A percentile compares a stretch with the other conserved stretches of the same genome.
Conservation (phyloP, 2,888 invertebrate species). For the Gasteruption jaculator region DNA sequence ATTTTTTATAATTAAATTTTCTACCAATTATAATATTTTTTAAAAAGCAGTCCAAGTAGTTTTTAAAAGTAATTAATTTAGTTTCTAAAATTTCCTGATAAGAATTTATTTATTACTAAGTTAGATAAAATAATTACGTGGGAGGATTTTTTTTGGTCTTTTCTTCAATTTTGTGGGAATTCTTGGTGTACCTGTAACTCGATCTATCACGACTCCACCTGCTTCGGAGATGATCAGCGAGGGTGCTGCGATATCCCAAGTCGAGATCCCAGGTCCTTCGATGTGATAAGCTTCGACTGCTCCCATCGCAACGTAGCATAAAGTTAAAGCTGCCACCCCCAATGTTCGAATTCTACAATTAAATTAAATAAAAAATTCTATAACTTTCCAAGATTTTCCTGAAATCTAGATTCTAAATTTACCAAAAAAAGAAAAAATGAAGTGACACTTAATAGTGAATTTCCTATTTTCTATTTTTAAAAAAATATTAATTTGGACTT, state of each 20-base stretch:
- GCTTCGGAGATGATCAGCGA: constrained; percentile 72
- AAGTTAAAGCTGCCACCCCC: constrained; percentile 71
- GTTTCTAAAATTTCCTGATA: too few relatives aligned
- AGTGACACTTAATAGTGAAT: constrained; percentile 48
- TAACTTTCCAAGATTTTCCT: neutral
- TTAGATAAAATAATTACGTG: too few relatives aligned
- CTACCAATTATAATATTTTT: neutral
- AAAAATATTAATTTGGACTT: too few relatives aligned
- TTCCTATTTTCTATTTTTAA: constrained; percentile 34
- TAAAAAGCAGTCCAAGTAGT: neutral
- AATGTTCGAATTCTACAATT: constrained; percentile 58
- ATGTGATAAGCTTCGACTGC: constrained; percentile 68
- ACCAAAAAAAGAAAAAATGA: constrained; percentile 52
- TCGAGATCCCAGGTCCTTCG: constrained; percentile 63
- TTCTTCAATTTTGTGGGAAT: too few relatives aligned
- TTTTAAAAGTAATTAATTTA: neutral
- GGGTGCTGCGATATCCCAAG: constrained; percentile 80
- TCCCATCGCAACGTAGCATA: constrained; percentile 72
- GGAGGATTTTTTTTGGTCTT: too few relatives aligned
- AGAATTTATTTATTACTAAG: too few relatives aligned
- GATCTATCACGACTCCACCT: constrained; percentile 68
- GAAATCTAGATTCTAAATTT: neutral
- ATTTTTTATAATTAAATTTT: too few relatives aligned
- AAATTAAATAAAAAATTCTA: constrained; percentile 26
- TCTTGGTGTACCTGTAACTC: constrained; percentile 46